These are phyloP conservation scores for Temnothorax ravouxi DNA, from an alignment of 2,888 invertebrate genomes.

Conservation along the genomic window DNA sequence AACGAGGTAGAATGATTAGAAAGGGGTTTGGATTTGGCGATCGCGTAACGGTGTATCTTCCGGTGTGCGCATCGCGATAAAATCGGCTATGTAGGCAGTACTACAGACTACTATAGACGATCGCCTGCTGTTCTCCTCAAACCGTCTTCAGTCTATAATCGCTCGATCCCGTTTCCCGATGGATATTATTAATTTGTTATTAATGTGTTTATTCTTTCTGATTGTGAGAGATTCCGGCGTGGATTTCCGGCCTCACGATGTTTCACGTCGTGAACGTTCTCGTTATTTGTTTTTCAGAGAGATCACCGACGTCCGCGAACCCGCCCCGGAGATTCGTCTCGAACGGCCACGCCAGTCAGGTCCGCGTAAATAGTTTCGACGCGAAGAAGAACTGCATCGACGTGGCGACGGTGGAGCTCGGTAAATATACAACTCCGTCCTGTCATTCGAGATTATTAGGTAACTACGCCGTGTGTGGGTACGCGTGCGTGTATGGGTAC, in stretches of 20 bases:
- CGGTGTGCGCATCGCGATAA: background rate
- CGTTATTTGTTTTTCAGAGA: constrained; percentile 65
- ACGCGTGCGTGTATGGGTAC: background rate
- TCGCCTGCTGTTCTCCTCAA: background rate
- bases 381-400: constrained; percentile 81
- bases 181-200: background rate
- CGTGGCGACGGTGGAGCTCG: constrained; percentile 82
- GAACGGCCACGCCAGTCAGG: constrained; percentile 80
- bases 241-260: too few species aligned
- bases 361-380: constrained; percentile 81
- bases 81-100: background rate
- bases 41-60: constrained; percentile 43
- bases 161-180: background rate
- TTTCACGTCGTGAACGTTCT: background rate
- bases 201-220: background rate
- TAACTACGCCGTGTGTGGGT: background rate
- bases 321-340: constrained; percentile 80
- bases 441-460: constrained; percentile 39
- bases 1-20: constrained; percentile 77
- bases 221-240: background rate
- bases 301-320: constrained; percentile 81
- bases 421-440: constrained; percentile 75
- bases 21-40: background rate
- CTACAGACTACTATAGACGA: background rate
- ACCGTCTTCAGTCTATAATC: background rate